Evolutionary conservation across 2,888 invertebrate genomes (phyloP).

Genomic region (Nomada lathburiana): DNA sequence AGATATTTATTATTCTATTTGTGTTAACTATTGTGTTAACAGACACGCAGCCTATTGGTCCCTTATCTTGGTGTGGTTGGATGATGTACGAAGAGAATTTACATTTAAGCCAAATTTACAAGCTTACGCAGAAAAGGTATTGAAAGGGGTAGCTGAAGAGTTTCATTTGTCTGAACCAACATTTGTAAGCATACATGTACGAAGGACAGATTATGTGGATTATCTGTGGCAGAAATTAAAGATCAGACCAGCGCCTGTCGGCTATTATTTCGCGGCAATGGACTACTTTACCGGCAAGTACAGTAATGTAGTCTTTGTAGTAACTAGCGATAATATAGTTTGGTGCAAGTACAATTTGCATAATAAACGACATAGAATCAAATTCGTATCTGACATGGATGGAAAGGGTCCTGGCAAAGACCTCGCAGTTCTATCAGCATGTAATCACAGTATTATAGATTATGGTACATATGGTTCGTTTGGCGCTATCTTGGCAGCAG

Average conservation of each 20-base stretch:
- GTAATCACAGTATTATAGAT: slow-evolving; percentile 85
- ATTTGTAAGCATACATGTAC: slow-evolving; percentile 86
- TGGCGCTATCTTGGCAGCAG: slow-evolving; percentile 82
- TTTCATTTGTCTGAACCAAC: slow-evolving; percentile 78
- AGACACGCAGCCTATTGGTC: slow-evolving; percentile 86
- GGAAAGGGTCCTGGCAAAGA: slow-evolving; percentile 82
- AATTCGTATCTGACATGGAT: slow-evolving; percentile 79
- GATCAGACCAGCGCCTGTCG: slow-evolving; percentile 81
- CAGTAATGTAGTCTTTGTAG: slow-evolving; percentile 81
- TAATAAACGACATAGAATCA: slow-evolving; percentile 75
- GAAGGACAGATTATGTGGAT: slow-evolving; percentile 86
- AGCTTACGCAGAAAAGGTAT: slow-evolving; percentile 84
- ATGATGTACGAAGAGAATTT: slow-evolving; percentile 86
- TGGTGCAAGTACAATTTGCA: slow-evolving; percentile 83
- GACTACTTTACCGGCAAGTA: slow-evolving; percentile 82
- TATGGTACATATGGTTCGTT: slow-evolving; percentile 84
- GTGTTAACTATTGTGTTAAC: slow-evolving; percentile 7
- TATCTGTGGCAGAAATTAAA: slow-evolving; percentile 86
- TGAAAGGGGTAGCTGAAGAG: slow-evolving; percentile 79
- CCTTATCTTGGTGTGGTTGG: slow-evolving; percentile 86
- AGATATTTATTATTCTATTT: not conserved
- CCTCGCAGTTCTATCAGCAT: slow-evolving; percentile 82
- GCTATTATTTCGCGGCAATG: slow-evolving; percentile 83
- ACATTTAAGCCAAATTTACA: slow-evolving; percentile 85
- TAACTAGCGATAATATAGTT: slow-evolving; percentile 83